These are phyloP conservation scores for Peromyscus eremicus DNA, from an alignment of 2,797 vertebrate species.

Conservation along the genomic window DNA sequence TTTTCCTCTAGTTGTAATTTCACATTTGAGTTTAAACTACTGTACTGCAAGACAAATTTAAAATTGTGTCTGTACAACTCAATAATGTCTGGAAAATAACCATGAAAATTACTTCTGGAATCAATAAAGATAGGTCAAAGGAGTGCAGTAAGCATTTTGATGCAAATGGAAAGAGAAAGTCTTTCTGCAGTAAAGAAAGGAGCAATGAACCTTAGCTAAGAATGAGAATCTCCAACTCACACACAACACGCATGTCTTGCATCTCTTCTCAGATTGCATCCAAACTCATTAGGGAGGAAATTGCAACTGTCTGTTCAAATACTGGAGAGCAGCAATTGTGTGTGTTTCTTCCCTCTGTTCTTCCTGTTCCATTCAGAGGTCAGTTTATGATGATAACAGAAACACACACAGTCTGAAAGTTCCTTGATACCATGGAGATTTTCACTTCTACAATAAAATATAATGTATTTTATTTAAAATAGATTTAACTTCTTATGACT, in stretches of 20 bases:
- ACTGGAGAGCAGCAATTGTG: conserved; percentile 22
- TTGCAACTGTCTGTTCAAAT: conserved; percentile 78
- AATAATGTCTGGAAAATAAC: not conserved
- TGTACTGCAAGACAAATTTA: conserved; percentile 34
- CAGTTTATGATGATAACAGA: conserved; percentile 43
- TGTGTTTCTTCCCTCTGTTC: not conserved
- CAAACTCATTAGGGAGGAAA: conserved; percentile 75
- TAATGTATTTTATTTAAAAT: conserved; percentile 41
- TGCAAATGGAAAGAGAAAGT: conserved; percentile 68
- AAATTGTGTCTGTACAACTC: not conserved
- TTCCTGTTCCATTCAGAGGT: conserved; percentile 14
- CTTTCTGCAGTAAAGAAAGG: conserved; percentile 63
- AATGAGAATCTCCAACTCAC: conserved; percentile 37
- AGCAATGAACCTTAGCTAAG: conserved; percentile 66
- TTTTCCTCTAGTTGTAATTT: conserved; percentile 39
- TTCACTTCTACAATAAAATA: not conserved
- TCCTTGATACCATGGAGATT: not conserved
- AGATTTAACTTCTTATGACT: conserved; percentile 46
- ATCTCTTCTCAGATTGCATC: conserved; percentile 61
- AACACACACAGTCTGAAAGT: not conserved
- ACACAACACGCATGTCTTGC: not conserved
- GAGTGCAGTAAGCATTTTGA: conserved; percentile 70
- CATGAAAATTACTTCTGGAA: conserved; percentile 57
- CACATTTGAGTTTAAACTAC: conserved; percentile 20
- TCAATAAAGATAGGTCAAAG: conserved; percentile 44